These are phyloP conservation scores for Alcedo atthis DNA, from an alignment of 2,797 vertebrate species.

Conservation along the genomic window DNA sequence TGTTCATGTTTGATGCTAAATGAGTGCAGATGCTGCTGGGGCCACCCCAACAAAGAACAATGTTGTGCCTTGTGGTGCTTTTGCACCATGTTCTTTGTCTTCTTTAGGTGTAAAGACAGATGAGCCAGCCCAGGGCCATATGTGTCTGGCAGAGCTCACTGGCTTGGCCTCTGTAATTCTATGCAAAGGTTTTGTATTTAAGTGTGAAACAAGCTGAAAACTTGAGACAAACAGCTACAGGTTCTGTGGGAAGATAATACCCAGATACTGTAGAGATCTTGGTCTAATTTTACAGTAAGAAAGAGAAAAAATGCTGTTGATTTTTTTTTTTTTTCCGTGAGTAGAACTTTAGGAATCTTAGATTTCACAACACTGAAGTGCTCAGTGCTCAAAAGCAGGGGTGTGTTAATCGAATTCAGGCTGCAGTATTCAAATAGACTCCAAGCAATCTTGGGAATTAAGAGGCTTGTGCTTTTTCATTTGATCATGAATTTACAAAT, in stretches of 20 bases:
- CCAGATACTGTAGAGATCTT: background rate
- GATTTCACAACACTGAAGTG: background rate
- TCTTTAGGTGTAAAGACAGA: background rate
- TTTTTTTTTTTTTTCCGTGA: background rate
- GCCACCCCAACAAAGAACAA: background rate
- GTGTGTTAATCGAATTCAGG: background rate
- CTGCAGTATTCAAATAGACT: background rate
- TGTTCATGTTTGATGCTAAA: background rate
- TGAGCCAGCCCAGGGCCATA: fast-evolving
- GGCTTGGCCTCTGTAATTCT: background rate
- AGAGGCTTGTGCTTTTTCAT: background rate
- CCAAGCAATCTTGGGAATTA: background rate
- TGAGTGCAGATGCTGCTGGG: background rate
- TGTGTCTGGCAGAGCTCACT: background rate
- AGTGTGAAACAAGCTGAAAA: background rate
- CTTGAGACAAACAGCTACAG: background rate
- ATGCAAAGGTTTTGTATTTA: background rate
- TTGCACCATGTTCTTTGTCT: background rate
- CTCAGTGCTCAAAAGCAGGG: background rate
- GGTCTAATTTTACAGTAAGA: background rate
- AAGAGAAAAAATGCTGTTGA: background rate
- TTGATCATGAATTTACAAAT: background rate
- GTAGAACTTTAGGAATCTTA: background rate
- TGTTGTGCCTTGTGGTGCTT: background rate
- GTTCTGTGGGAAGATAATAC: background rate